Base-by-base conservation (phyloP, 2,797 vertebrate genomes). In the Falco concolor region DNA sequence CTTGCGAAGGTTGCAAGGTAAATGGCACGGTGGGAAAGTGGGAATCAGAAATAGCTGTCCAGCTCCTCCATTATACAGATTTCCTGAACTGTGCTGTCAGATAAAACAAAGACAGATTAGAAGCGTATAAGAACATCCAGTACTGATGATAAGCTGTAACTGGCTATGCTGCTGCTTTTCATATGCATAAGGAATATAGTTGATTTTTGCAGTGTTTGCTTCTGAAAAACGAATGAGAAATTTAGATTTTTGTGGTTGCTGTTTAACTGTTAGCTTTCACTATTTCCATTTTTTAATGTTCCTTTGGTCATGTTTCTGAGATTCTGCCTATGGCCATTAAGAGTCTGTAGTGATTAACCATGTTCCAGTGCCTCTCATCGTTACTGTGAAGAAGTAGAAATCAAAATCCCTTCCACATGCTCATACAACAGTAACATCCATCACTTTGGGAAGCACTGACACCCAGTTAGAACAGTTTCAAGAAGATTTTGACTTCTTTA, bases 1-100 rank as follows among this genome's bases (percentile, higher is more conserved):
- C 99, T 77, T 99, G 99, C 65, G 99, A 99, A 97, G 99, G 99
- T 89, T 99, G 99, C 98, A 99, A 99, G 99, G 99, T 99, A 98
- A 98, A 74, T 65, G 69, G 45, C 84, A 65, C 1, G 9, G 63
- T 36, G 90, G 93, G 89, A 70, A 69, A 47, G 61, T 86, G 85
- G 85, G 87, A 95, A 73, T 84, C 93, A 88, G 83, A 96, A 96
- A 89, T n/a, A 53, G 76, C 88, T 73, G 57, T 74, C 65, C 74
- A 82, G 79, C 89, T 94, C 79, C n/a, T 95, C 88, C 90, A 94
- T 56, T 83, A 86, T 91, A 90, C 91, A 95, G 84, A 40, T 56
- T 77, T 50, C 83, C 82, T 81, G 93, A 76, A 76, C 93, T 38
- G 24, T 64, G 60, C 87, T 61, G 87, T 82, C 78, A 73, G 24